These are phyloP conservation scores for Palythoa caribaeorum DNA, from an alignment of 92 coral and sea anemone genomes.

Conservation along the genomic window DNA sequence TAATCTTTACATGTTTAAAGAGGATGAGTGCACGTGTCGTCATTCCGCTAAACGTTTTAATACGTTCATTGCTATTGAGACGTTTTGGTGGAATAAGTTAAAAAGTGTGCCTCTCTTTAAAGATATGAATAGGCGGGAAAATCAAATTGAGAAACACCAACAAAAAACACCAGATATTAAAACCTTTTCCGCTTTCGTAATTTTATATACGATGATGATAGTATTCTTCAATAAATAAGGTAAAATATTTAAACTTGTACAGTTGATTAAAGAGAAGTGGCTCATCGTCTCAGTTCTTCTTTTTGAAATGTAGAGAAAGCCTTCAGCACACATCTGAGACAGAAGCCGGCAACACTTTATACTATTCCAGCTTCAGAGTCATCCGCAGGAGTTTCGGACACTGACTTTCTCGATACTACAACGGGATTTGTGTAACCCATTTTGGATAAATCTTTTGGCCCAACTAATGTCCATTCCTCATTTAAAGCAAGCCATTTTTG, in stretches of 20 bases:
- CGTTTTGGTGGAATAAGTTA: no score
- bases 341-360: not conserved
- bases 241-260: not conserved
- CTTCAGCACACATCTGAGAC: not conserved
- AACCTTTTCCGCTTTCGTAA: not conserved
- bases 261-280: not conserved
- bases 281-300: no score
- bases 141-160: not conserved
- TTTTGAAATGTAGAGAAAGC: not conserved
- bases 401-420: constrained; percentile 72
- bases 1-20: no score
- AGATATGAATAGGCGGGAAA: not conserved
- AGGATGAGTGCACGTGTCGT: no score
- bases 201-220: not conserved
- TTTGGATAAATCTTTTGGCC: constrained; percentile 55
- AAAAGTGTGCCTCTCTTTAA: no score
- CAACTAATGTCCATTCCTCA: constrained; percentile 93
- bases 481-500: constrained; percentile 88
- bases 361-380: not conserved
- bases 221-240: not conserved
- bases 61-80: no score
- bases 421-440: constrained; percentile 78
- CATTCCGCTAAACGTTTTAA: no score
- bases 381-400: constrained; percentile 32
- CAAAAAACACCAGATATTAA: not conserved